Evolutionary conservation across 2,113 vertebrate genomes (phyloP), one percentile per base, ranked within the genome.

Genomic region (Spizaetus ornatus): DNA sequence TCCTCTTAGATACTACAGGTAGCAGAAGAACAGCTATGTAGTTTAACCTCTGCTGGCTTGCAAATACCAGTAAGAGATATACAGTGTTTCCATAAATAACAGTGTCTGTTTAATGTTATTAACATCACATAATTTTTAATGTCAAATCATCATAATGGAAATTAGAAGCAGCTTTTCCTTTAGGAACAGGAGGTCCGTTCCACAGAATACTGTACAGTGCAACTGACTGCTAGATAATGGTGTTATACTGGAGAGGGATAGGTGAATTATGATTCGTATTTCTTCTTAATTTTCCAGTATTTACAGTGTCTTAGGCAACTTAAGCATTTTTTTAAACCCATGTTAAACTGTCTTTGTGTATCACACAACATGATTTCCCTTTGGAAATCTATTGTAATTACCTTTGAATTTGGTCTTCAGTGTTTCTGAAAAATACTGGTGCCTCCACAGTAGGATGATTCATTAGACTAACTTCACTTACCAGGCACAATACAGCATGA

Each of bases 191-290:
- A 56, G 31, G 6, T 66, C 10, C 2, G 0, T 69, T 69, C 20
- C 34, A 21, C 43, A 73, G 31, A 47, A 22, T 38, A 7, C 26
- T n/a, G 45, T 25, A 9, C 27, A 22, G 29, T 21, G 36, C 29
- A 52, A 23, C 16, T 3, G 6, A 7, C 13, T n/a, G 7, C 13
- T 29, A 22, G 12, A 10, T 52, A 40, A 58, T 0, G 2, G 27
- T 38, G 13, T 47, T 56, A 26, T 14, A 7, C 5, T 27, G 21
- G 58, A 36, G 17, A 82, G 29, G 27, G 31, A 42, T 7, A 74
- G 32, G 13, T 61, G 47, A n/a, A 21, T 50, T 20, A 13, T 13
- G 32, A 53, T 23, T 63, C n/a, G 13, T 6, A 48, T 17, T 43
- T 45, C 31, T 63, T 62, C 66, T 23, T 34, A 42, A 62, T 66